Base-by-base conservation (phyloP, 2,888 invertebrate genomes). In the Hemaris fuciformis region DNA sequence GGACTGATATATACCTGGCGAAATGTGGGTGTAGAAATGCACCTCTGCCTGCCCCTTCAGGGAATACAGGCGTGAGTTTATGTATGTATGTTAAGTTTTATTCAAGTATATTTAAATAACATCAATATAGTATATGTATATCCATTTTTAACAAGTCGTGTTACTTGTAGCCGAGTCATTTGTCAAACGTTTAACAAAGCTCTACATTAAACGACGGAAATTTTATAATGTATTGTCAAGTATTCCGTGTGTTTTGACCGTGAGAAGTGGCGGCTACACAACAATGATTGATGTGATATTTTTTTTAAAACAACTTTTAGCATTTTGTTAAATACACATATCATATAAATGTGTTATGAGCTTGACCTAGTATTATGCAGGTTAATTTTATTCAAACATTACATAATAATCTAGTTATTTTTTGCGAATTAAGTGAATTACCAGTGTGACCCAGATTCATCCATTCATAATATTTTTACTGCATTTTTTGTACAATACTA, bases 271-370 rank as follows among this genome's bases (percentile, higher is more conserved):
- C 27, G 20, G 61, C 20, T 8, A 57, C 43, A 2, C 56, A 57
- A 61, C 57, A 61, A 61, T 61, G 61, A 61, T 61, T 53, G 45
- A 61, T 61, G 45, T 34, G 15, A 15, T n/a, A 38, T 23, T 46
- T 38, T 59, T 46, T 10, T n/a, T 3, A 34, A 38, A 27, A 46
- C 5, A 1, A 46, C 23, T 23, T 38, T 23, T 13, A 23, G n/a
- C 23, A 13, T 38, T 22, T 3, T 2, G n/a, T n/a, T n/a, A n/a
- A n/a, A n/a, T n/a, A 20, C 18, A 18, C 6, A 22, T 45, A 38
- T 4, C 3, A 13, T 38, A 4, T n/a, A 38, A 38, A 3, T 38
- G n/a, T 38, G 38, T n/a, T 5, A n/a, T 38, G 2, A 13, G 10
- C 7, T 7, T 53, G 48, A 18, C 25, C 27, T 53, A 53, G 13